Percentiles rank a stretch among this genome's conserved stretches.
Conservation (phyloP, 2,797 vertebrate species). For the Knipowitschia caucasica region DNA sequence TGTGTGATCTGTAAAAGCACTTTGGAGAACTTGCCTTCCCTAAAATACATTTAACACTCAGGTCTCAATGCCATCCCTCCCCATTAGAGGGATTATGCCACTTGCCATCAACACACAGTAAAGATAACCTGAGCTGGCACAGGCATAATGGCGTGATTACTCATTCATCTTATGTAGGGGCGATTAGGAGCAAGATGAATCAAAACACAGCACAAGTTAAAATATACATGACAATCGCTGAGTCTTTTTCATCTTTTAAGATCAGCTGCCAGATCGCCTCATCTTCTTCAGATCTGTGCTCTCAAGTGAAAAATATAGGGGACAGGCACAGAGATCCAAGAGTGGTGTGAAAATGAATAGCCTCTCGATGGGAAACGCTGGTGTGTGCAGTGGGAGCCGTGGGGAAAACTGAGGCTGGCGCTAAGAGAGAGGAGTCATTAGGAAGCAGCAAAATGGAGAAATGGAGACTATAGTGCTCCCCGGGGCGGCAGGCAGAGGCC, state of each 20-base stretch:
- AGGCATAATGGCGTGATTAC: slow-evolving; percentile 50
- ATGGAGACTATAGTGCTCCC: slow-evolving; percentile 50
- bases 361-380: slow-evolving; percentile 38
- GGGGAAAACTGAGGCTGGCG: slow-evolving; percentile 34
- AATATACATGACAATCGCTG: slow-evolving; percentile 52
- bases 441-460: slow-evolving; percentile 33
- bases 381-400: slow-evolving; percentile 38
- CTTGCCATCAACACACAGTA: slow-evolving; percentile 37
- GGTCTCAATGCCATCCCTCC: slow-evolving; percentile 16
- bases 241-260: slow-evolving; percentile 44
- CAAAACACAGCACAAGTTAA: slow-evolving; percentile 45
- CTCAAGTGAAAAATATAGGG: slow-evolving; percentile 27
- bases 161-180: slow-evolving; percentile 49
- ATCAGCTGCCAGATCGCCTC: slow-evolving; percentile 28
- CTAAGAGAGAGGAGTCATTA: slow-evolving; percentile 38
- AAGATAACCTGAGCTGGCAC: slow-evolving; percentile 39
- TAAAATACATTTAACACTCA: slow-evolving; percentile 17
- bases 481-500: slow-evolving; percentile 26
- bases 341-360: slow-evolving; percentile 56
- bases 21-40: not conserved
- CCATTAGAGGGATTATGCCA: slow-evolving; percentile 45
- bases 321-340: slow-evolving; percentile 23
- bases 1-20: no score
- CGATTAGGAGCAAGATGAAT: slow-evolving; percentile 50
- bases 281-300: slow-evolving; percentile 42